A percentile compares a stretch with the other conserved stretches of the same genome.
Evolutionary conservation across 2,888 invertebrate genomes (phyloP).

Genomic region (Patella pellucida): DNA sequence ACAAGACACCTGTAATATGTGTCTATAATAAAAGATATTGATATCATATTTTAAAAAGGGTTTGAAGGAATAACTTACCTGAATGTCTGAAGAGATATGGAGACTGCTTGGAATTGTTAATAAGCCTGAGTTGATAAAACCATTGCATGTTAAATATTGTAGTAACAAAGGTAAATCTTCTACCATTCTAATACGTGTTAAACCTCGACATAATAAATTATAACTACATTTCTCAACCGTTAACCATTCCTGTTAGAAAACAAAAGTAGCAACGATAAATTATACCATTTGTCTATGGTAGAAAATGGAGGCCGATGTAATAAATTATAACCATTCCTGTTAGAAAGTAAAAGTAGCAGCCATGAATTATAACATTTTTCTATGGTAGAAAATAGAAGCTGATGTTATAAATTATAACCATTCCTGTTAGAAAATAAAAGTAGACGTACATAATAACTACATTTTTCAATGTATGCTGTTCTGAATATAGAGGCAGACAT

Average conservation of each 20-base stretch:
- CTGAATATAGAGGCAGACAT: no score
- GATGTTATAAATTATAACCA: conserved; percentile 51
- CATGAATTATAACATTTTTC: no score
- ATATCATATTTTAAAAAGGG: no score
- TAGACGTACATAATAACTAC: not conserved
- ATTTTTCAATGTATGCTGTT: no score
- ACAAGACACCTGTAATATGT: no score
- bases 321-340: conserved; percentile 65
- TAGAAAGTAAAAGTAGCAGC: conserved; percentile 18
- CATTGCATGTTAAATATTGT: conserved; percentile 65
- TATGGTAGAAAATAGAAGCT: no score
- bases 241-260: conserved; percentile 66
- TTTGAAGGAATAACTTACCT: no score
- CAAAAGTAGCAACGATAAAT: not conserved
- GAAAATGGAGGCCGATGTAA: conserved; percentile 49
- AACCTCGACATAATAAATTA: conserved; percentile 69
- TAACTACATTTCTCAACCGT: conserved; percentile 59
- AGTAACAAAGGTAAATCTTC: conserved; percentile 62
- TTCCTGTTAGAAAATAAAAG: conserved; percentile 50
- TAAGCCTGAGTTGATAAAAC: conserved; percentile 70
- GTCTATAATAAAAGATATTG: no score
- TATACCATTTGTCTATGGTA: no score
- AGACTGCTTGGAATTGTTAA: conserved; percentile 43
- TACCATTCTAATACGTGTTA: conserved; percentile 65
- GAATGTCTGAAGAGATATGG: no score